Base-by-base conservation (phyloP, 2,113 vertebrate genomes). In the Xiphias gladius region DNA sequence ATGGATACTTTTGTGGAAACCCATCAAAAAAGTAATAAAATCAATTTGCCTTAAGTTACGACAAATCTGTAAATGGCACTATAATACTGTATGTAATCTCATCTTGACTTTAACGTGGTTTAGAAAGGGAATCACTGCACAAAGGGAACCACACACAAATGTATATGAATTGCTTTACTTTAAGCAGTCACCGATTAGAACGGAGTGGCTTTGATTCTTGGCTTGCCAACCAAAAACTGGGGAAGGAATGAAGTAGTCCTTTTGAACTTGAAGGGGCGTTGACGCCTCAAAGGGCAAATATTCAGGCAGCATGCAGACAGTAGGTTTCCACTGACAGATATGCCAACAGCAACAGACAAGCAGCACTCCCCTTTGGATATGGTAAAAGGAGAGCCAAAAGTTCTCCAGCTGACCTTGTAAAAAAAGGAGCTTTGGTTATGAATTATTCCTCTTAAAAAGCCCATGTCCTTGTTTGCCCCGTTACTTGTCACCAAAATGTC, bases 331-430 rank as follows among this genome's bases (percentile, higher is more conserved):
- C 71, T 58, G 55, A 41, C 70, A 2, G 17, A 55, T 58, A 79
- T 19, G 88, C 93, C 94, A 94, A 91, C 73, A 88, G 75, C 82
- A 92, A 91, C 87, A 90, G 43, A 3, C 2, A 65, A 84, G 84
- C 77, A 86, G 50, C 22, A 37, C 76, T 91, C 85, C 46, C 46
- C 65, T 86, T 80, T 87, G 76, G 87, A 79, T 86, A 41, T 54
- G 8, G 26, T 46, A 83, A 43, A 57, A 79, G 48, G 48, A 77
- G 41, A 73, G 41, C 65, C 85, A 77, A 28, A 30, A 68, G 54
- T 65, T 88, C 83, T 76, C 76, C 64, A 63, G 79, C 76, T 90
- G 87, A 87, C 72, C 50, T 77, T 69, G 66, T 89, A 76, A 83
- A 91, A 82, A 84, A 82, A n/a, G 0, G 28, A 66, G 28, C 16